Percentiles rank a stretch among this genome's conserved stretches.
phyloP scores from a whole-genome alignment of 2,888 invertebrate genomes.

The Drosophila robusta region DNA sequence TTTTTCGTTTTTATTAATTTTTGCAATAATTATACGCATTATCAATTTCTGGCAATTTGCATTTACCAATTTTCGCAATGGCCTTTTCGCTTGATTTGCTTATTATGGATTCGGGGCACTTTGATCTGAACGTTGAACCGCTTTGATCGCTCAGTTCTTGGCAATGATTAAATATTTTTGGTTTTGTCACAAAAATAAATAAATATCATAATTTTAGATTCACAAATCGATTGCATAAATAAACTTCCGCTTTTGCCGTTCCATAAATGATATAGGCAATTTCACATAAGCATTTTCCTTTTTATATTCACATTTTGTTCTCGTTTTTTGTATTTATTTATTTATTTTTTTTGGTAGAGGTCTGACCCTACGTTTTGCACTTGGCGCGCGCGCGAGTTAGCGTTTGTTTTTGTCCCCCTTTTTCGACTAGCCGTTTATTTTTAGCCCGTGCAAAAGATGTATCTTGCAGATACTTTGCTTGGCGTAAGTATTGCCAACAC shows the following conservation, averaged over 20 bases:
- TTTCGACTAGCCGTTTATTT: constrained; percentile 54
- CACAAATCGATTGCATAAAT: constrained; percentile 55
- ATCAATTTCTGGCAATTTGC: constrained; percentile 49
- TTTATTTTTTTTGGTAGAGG: constrained; percentile 27
- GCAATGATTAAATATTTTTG: constrained; percentile 44
- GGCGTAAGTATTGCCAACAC: constrained; percentile 41
- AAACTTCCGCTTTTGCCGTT: constrained; percentile 42
- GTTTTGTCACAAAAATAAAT: constrained; percentile 44
- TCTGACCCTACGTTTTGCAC: constrained; percentile 61
- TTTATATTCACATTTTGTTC: constrained; percentile 16
- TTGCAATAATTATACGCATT: constrained; percentile 49
- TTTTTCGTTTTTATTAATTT: constrained; percentile 6
- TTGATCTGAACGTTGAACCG: constrained; percentile 53
- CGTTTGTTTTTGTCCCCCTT: constrained; percentile 73
- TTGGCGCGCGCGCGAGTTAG: constrained; percentile 61
- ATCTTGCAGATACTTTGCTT: constrained; percentile 50
- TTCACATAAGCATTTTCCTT: constrained; percentile 39
- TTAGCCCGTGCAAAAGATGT: constrained; percentile 67
- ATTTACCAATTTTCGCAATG: constrained; percentile 63
- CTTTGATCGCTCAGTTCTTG: constrained; percentile 48
- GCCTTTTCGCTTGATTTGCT: constrained; percentile 59
- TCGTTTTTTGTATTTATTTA: neutral
- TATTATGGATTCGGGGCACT: constrained; percentile 50
- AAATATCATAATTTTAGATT: constrained; percentile 36
- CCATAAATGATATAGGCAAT: constrained; percentile 40